These are phyloP conservation scores for Tragopan temminckii DNA, from an alignment of 2,797 vertebrate genomes.

Conservation along the genomic window DNA sequence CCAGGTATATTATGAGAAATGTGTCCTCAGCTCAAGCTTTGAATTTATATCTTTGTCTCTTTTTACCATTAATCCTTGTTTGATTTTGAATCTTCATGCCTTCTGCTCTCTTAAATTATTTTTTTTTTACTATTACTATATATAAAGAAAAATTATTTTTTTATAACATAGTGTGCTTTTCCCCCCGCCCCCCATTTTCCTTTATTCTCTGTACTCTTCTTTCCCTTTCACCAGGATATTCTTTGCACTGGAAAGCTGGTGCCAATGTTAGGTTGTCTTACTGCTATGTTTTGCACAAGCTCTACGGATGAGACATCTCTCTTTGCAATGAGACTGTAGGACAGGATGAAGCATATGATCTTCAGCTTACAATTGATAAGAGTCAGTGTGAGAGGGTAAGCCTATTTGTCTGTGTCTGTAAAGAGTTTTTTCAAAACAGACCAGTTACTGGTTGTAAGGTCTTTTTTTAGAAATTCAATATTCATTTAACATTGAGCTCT, in stretches of 20 bases:
- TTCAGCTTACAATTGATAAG: not conserved
- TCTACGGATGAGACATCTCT: not conserved
- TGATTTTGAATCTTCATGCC: not conserved
- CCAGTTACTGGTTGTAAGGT: not conserved
- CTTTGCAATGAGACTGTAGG: not conserved
- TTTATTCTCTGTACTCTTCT: not conserved
- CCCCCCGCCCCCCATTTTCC: fast-evolving
- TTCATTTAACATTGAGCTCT: slow-evolving; percentile 7
- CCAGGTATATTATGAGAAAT: not conserved
- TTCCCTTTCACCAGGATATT: not conserved
- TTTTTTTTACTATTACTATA: not conserved
- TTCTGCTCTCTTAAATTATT: not conserved
- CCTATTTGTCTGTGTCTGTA: not conserved
- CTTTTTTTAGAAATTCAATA: not conserved
- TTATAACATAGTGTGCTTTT: not conserved
- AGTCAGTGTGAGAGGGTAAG: not conserved
- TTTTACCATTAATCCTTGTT: not conserved
- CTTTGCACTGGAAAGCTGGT: not conserved
- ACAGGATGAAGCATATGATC: not conserved
- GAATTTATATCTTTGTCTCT: not conserved
- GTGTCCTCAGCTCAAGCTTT: not conserved
- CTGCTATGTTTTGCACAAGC: not conserved
- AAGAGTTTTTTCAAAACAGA: slow-evolving; percentile 24
- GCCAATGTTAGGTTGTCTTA: not conserved
- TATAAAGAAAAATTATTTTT: not conserved